Evolutionary conservation across 2,888 invertebrate species (phyloP).

Genomic region (Dorcus hopei): DNA sequence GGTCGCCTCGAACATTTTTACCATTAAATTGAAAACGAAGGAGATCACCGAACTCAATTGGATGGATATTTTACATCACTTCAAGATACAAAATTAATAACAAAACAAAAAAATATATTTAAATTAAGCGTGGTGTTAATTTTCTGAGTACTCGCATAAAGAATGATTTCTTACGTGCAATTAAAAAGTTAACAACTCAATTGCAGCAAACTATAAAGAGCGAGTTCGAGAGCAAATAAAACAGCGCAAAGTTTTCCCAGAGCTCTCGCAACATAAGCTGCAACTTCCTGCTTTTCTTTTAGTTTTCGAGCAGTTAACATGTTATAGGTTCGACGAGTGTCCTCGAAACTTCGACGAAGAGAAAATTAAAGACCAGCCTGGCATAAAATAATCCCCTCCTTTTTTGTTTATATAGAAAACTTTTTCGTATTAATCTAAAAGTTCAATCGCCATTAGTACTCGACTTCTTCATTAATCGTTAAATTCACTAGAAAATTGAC

Average conservation of each 20-base stretch:
- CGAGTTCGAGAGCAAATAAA: no score
- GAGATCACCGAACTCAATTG: neutral
- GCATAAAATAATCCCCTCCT: neutral
- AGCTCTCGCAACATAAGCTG: no score
- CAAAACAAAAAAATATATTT: no score
- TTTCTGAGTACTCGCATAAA: no score
- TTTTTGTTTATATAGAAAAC: slow-evolving; percentile 17
- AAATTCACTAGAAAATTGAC: neutral
- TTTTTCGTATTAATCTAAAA: slow-evolving; percentile 37
- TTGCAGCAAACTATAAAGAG: no score
- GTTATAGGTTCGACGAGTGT: slow-evolving; percentile 14
- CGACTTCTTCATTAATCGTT: slow-evolving; percentile 32
- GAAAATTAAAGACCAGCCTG: slow-evolving; percentile 1
- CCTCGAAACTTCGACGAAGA: slow-evolving; percentile 16
- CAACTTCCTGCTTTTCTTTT: neutral
- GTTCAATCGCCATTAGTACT: slow-evolving; percentile 37
- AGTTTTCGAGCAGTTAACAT: slow-evolving; percentile 13
- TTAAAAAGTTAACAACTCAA: no score
- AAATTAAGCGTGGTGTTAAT: no score
- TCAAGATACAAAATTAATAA: no score
- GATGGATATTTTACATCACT: no score
- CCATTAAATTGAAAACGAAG: slow-evolving; percentile 16
- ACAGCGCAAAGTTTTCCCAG: no score
- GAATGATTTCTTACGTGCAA: no score
- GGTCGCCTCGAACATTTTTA: slow-evolving; percentile 9